These are phyloP conservation scores for Solenodon paradoxus DNA, from an alignment of 2,113 vertebrate genomes.

Conservation along the genomic window DNA sequence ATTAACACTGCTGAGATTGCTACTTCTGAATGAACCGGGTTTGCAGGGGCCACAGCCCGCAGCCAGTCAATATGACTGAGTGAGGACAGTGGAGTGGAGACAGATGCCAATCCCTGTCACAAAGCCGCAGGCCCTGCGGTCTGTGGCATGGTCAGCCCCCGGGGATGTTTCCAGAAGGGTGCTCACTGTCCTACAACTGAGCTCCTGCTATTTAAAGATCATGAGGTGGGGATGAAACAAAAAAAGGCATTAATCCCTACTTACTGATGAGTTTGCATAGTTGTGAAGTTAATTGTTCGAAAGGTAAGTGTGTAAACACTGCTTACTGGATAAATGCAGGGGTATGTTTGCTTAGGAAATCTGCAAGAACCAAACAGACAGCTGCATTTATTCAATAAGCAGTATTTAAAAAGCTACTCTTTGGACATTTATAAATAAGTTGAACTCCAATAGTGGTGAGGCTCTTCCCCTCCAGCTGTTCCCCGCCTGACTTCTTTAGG, in stretches of 20 bases:
- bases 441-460: background rate
- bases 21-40: background rate
- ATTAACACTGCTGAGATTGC: conserved; percentile 19
- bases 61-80: background rate
- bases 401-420: background rate
- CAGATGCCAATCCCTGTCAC: background rate
- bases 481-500: background rate
- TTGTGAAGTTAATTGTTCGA: too few species aligned
- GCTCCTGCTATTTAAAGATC: background rate
- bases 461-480: background rate
- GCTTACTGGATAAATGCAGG: too few species aligned
- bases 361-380: background rate
- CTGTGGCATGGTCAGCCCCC: background rate
- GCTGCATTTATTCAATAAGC: background rate
- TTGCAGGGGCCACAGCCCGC: background rate
- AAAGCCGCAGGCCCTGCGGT: background rate
- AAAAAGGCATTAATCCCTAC: background rate
- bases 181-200: background rate
- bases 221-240: background rate
- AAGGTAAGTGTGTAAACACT: too few species aligned
- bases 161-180: background rate
- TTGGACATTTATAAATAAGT: conserved; percentile 4
- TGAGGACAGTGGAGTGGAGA: background rate
- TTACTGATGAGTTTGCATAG: background rate
- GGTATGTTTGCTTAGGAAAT: background rate